A percentile compares a stretch with the other conserved stretches of the same genome.
phyloP scores from a whole-genome alignment of 2,113 vertebrate genomes.

The Percina caprodes region DNA sequence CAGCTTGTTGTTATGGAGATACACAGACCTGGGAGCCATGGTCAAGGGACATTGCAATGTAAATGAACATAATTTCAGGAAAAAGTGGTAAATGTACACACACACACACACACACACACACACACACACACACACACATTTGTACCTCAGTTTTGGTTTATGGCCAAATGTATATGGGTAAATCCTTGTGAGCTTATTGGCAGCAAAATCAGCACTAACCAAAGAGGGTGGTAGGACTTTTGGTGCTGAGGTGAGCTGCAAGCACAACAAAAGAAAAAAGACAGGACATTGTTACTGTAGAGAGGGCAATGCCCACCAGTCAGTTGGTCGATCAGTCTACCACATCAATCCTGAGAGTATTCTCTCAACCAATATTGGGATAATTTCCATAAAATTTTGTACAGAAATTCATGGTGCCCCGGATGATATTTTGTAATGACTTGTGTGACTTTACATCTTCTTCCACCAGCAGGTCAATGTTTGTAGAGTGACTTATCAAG shows the following conservation, averaged over 20 bases:
- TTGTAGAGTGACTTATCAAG: not conserved
- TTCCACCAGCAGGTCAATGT: not conserved
- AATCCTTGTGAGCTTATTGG: slow-evolving; percentile 95
- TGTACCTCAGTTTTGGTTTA: slow-evolving; percentile 94
- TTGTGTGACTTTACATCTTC: not conserved
- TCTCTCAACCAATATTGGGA: not conserved
- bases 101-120: too few species aligned
- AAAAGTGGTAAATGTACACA: not conserved
- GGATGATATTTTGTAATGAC: not conserved
- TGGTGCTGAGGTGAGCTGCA: slow-evolving; percentile 92
- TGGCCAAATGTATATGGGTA: slow-evolving; percentile 95
- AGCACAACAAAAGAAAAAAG: slow-evolving; percentile 45
- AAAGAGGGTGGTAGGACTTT: slow-evolving; percentile 91
- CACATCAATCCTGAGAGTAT: not conserved
- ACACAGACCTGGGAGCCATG: slow-evolving; percentile 93
- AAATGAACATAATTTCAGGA: not conserved
- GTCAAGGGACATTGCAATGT: not conserved
- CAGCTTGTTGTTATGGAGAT: slow-evolving; percentile 98
- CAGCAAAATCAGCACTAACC: slow-evolving; percentile 96
- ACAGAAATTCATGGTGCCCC: not conserved
- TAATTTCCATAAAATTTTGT: not conserved
- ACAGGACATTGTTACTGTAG: not conserved
- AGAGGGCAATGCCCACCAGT: not conserved
- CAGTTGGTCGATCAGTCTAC: not conserved
- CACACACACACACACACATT: not conserved